phyloP scores from a whole-genome alignment of 2,888 invertebrate genomes.

The Diaprepes abbreviatus region DNA sequence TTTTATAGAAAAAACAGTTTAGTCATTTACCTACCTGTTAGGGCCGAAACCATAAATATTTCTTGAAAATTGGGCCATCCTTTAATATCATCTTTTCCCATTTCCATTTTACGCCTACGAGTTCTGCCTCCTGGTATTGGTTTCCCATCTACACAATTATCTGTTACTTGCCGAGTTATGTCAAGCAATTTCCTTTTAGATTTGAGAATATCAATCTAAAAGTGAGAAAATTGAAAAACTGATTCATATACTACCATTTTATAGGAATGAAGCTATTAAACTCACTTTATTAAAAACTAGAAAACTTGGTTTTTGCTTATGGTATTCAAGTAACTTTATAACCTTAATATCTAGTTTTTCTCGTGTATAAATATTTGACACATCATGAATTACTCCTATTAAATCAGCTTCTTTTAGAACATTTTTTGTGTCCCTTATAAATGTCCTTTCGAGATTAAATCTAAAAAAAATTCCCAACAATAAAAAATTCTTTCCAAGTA shows the following conservation, averaged over 20 bases:
- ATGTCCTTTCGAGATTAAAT: slow-evolving; percentile 72
- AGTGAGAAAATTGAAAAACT: too few species aligned
- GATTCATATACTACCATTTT: too few species aligned
- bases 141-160: slow-evolving; percentile 65
- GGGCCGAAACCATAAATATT: slow-evolving; percentile 93
- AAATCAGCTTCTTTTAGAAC: slow-evolving; percentile 81
- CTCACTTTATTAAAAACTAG: slow-evolving; percentile 91
- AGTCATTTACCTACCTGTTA: too few species aligned
- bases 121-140: slow-evolving; percentile 53
- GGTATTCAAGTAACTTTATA: slow-evolving; percentile 76
- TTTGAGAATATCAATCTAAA: slow-evolving; percentile 79
- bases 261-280: neutral
- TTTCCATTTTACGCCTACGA: slow-evolving; percentile 48
- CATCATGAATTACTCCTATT: slow-evolving; percentile 90
- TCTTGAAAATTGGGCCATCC: slow-evolving; percentile 87
- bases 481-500: neutral
- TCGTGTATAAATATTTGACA: slow-evolving; percentile 78
- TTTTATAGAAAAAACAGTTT: too few species aligned
- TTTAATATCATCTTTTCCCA: slow-evolving; percentile 49
- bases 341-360: slow-evolving; percentile 79
- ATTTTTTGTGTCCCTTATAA: slow-evolving; percentile 73
- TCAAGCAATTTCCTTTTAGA: slow-evolving; percentile 82
- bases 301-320: slow-evolving; percentile 75
- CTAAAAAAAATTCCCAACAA: slow-evolving; percentile 64
- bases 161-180: slow-evolving; percentile 78